Evolutionary conservation across 2,113 vertebrate genomes (phyloP).

Genomic region (Willisornis vidua): DNA sequence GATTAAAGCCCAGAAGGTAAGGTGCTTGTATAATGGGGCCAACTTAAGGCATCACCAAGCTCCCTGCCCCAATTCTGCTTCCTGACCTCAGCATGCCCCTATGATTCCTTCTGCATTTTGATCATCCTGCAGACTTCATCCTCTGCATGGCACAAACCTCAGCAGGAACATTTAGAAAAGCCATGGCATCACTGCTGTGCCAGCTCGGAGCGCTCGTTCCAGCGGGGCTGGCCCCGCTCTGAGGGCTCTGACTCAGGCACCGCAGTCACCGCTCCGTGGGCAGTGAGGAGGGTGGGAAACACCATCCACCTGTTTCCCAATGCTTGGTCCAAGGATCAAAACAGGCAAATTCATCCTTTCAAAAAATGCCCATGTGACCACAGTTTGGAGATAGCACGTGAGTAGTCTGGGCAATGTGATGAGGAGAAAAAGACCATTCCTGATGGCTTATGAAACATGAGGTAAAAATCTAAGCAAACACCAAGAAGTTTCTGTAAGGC

Average conservation of each 20-base stretch:
- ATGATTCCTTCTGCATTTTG: not conserved
- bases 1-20: not conserved
- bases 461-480: not conserved
- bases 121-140: not conserved
- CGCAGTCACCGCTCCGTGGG: not conserved
- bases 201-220: not conserved
- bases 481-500: not conserved
- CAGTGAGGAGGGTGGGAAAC: not conserved
- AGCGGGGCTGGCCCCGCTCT: rapidly evolving
- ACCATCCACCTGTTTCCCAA: not conserved
- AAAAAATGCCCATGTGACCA: not conserved
- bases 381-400: not conserved
- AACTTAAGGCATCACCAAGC: not conserved
- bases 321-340: not conserved
- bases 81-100: not conserved
- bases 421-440: not conserved
- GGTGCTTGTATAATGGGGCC: conserved; percentile 23
- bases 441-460: not conserved
- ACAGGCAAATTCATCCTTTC: not conserved
- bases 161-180: not conserved
- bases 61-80: conserved; percentile 14
- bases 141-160: not conserved
- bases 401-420: not conserved
- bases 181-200: not conserved
- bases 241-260: not conserved